These are phyloP conservation scores for Manduca sexta DNA, from an alignment of 1,140 invertebrate species.

Conservation along the genomic window DNA sequence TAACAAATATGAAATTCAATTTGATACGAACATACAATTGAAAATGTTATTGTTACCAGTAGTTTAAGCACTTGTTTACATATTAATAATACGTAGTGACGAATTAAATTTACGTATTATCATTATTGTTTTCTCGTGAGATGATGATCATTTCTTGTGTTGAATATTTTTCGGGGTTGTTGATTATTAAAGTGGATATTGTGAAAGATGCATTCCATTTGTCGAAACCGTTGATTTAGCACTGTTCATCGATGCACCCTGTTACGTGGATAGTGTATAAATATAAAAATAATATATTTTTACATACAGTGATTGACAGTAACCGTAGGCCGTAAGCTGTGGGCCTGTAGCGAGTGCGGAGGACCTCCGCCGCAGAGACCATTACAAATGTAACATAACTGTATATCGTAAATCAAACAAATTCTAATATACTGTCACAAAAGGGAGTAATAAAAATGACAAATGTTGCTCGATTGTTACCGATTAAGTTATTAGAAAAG, in stretches of 20 bases:
- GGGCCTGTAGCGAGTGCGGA: too few relatives aligned
- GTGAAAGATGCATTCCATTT: constrained; percentile 67
- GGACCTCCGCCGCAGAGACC: too few relatives aligned
- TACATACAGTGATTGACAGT: constrained; percentile 32
- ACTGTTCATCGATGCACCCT: constrained; percentile 58
- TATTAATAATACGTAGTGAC: constrained; percentile 31
- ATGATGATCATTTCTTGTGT: constrained; percentile 33
- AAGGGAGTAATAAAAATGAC: constrained; percentile 56
- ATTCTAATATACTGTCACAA: constrained; percentile 50
- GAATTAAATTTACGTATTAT: constrained; percentile 34
- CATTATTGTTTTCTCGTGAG: constrained; percentile 28
- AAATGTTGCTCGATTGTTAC: constrained; percentile 66
- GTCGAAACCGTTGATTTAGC: constrained; percentile 42
- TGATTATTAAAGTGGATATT: constrained; percentile 45
- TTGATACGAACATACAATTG: constrained; percentile 43
- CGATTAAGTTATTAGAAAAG: constrained; percentile 57
- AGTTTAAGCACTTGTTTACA: constrained; percentile 49
- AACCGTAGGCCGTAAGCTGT: too few relatives aligned
- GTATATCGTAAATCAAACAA: constrained; percentile 32
- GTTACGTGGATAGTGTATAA: constrained; percentile 31
- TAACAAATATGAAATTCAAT: constrained; percentile 22
- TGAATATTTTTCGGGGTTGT: constrained; percentile 41
- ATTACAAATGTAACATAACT: constrained; percentile 37
- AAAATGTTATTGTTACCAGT: constrained; percentile 71
- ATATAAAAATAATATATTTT: constrained; percentile 36